phyloP scores from a whole-genome alignment of 2,113 vertebrate genomes.

The Ciconia boyciana region DNA sequence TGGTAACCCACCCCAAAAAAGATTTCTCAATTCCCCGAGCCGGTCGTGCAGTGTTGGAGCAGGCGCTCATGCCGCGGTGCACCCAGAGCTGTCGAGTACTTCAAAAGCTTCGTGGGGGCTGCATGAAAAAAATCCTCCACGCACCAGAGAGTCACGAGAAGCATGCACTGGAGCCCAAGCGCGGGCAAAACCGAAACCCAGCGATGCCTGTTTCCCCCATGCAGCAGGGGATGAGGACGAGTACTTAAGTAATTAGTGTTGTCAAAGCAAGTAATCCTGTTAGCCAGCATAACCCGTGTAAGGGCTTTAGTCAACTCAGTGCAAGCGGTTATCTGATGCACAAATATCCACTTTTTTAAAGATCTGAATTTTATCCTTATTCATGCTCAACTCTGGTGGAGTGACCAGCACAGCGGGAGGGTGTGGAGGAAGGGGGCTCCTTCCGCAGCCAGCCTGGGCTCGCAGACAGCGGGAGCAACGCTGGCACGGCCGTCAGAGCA shows the following conservation, averaged over 20 bases:
- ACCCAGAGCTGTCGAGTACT: neutral
- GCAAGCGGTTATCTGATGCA: neutral
- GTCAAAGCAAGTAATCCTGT: slow-evolving; percentile 7
- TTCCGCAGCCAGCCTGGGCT: neutral
- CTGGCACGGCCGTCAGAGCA: neutral
- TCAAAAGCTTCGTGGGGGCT: neutral
- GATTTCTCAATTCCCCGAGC: neutral
- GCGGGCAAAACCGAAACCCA: neutral
- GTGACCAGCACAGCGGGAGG: neutral
- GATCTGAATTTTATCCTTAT: neutral
- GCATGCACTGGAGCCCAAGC: neutral
- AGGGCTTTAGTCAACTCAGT: neutral
- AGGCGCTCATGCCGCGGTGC: rapidly evolving
- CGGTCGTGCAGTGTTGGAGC: rapidly evolving
- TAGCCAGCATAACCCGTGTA: neutral
- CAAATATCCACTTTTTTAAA: neutral
- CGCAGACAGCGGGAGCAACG: rapidly evolving
- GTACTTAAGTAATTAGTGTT: neutral
- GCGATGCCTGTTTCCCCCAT: neutral
- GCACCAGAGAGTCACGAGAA: rapidly evolving
- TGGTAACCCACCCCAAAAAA: neutral
- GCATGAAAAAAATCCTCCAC: neutral
- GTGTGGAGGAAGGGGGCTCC: neutral
- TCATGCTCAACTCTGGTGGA: rapidly evolving
- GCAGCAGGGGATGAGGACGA: neutral